These are phyloP conservation scores for Raphicerus campestris DNA, from an alignment of 2,113 vertebrate genomes.

Conservation along the genomic window DNA sequence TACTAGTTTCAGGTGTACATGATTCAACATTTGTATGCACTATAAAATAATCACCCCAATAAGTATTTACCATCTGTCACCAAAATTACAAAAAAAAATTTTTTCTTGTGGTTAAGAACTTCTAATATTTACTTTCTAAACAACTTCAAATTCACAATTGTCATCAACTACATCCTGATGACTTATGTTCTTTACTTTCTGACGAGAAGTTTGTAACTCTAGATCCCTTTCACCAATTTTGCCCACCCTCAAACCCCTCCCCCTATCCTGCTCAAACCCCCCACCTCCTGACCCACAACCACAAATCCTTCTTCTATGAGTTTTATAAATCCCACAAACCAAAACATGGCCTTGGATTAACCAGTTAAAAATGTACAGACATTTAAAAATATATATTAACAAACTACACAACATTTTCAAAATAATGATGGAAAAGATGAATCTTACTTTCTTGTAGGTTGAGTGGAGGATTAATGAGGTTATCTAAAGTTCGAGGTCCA, in stretches of 20 bases:
- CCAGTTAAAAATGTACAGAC: neutral
- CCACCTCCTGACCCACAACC: neutral
- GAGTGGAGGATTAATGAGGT: constrained; percentile 93
- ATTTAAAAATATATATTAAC: constrained; percentile 4
- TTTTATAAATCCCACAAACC: neutral
- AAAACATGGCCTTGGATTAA: neutral
- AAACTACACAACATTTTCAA: neutral
- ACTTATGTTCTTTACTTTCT: neutral
- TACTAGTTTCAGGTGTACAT: neutral
- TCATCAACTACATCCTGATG: neutral
- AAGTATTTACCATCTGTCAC: neutral
- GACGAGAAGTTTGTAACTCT: neutral
- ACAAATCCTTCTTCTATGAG: neutral
- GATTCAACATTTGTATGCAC: neutral
- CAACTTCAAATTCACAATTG: neutral
- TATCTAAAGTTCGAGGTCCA: constrained; percentile 94
- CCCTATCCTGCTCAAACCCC: neutral
- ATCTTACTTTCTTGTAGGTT: constrained; percentile 94
- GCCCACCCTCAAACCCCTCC: neutral
- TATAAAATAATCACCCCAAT: neutral
- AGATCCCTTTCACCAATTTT: neutral
- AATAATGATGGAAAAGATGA: neutral
- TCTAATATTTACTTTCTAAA: neutral
- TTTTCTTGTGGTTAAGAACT: neutral
- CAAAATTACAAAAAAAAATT: neutral